These are phyloP conservation scores for Psittacula derbiana DNA, from an alignment of 2,797 vertebrate species.

Conservation along the genomic window DNA sequence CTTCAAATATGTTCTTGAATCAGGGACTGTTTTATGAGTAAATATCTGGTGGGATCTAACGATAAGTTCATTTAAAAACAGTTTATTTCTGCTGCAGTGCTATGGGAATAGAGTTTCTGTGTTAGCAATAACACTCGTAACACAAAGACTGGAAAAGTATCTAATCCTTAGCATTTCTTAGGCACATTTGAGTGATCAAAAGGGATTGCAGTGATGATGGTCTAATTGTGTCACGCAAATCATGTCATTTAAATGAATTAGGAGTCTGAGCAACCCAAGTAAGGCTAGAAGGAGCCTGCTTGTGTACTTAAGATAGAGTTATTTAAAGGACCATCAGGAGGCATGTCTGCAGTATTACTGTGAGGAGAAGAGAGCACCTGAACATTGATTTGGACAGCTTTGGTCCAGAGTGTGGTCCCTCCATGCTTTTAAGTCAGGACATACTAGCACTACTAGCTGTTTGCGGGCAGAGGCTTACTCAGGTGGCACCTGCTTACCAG, in stretches of 20 bases:
- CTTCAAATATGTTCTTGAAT: constrained; percentile 31
- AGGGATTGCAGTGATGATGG: background rate
- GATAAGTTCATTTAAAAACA: background rate
- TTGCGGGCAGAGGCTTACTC: background rate
- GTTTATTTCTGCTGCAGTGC: constrained; percentile 2
- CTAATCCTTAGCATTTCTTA: constrained; percentile 19
- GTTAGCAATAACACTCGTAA: background rate
- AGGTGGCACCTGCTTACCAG: background rate
- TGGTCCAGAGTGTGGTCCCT: too few species aligned
- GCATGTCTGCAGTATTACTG: background rate
- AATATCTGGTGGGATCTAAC: constrained; percentile 12
- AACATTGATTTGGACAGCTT: background rate
- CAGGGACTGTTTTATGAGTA: background rate
- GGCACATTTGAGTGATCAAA: constrained; percentile 25
- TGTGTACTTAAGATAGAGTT: background rate
- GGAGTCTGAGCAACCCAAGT: background rate
- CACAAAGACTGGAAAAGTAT: background rate
- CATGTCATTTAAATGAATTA: constrained; percentile 4
- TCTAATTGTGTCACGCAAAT: constrained; percentile 10
- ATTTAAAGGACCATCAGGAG: background rate
- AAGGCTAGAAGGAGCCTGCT: background rate
- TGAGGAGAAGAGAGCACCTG: background rate
- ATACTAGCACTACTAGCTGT: background rate
- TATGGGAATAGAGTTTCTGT: background rate
- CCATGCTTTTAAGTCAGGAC: background rate